These are phyloP conservation scores for Thinocorus orbignyianus DNA, from an alignment of 2,113 vertebrate species.

Conservation along the genomic window DNA sequence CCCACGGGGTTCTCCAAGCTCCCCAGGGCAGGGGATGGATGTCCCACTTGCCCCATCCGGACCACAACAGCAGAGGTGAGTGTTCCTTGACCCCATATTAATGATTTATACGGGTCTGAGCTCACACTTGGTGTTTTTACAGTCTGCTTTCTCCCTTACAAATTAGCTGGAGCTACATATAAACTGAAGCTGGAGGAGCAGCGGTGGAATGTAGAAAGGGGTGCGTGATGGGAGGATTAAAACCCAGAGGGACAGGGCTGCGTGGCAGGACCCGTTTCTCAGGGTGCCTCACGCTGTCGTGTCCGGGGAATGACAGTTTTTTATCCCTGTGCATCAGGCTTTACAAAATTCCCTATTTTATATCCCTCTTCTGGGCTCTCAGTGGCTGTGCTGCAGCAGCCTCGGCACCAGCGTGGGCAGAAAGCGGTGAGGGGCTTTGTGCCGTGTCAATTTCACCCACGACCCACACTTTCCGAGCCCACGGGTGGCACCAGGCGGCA, in stretches of 20 bases:
- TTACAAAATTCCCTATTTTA: rapidly evolving
- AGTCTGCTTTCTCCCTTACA: background rate
- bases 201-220: background rate
- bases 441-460: background rate
- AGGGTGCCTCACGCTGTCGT: background rate
- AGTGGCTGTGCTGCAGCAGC: background rate
- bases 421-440: background rate
- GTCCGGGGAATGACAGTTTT: background rate
- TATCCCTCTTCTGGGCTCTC: background rate
- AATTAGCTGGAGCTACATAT: background rate
- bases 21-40: background rate
- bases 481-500: rapidly evolving
- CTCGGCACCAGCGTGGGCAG: rapidly evolving
- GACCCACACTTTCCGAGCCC: background rate
- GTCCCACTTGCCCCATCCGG: background rate
- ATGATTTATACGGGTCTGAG: background rate
- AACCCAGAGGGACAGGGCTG: background rate
- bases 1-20: background rate
- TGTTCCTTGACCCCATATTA: background rate
- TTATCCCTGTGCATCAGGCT: background rate
- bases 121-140: background rate
- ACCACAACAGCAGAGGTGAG: background rate
- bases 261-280: background rate
- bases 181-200: background rate
- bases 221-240: background rate